These are phyloP conservation scores for Ophioninae sp. DNA, from an alignment of 2,888 invertebrate genomes.

Conservation along the genomic window DNA sequence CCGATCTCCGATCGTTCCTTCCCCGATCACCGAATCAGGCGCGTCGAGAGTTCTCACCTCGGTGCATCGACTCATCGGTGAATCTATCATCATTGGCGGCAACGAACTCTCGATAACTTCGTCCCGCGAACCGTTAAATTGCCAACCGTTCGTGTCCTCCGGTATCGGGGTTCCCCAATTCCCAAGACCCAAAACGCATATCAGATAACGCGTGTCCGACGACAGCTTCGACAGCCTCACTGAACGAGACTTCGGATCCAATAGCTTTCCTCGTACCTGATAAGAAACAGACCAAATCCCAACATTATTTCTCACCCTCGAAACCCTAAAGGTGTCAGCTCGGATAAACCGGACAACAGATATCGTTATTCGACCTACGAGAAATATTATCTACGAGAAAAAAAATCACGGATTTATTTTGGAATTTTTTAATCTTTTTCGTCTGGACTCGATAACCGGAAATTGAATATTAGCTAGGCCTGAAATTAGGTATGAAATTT, in stretches of 20 bases:
- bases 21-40: conserved; percentile 84
- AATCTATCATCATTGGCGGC: conserved; percentile 85
- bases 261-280: conserved; percentile 89
- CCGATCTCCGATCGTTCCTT: conserved; percentile 85
- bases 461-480: too few species aligned
- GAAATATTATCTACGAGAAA: too few species aligned
- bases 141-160: conserved; percentile 74
- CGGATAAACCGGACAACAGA: too few species aligned
- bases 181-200: conserved; percentile 93
- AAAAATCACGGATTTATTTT: too few species aligned
- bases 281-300: neutral
- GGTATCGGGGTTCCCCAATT: conserved; percentile 86
- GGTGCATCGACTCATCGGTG: conserved; percentile 89
- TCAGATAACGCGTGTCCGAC: conserved; percentile 91
- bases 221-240: conserved; percentile 88
- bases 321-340: too few species aligned
- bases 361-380: too few species aligned
- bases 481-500: too few species aligned
- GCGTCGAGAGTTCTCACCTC: conserved; percentile 89
- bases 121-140: conserved; percentile 81
- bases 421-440: too few species aligned
- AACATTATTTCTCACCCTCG: neutral
- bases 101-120: conserved; percentile 85
- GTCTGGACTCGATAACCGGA: too few species aligned
- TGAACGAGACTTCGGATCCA: conserved; percentile 89